phyloP scores from a whole-genome alignment of 2,888 invertebrate species.

The Drosophila antonietae region DNA sequence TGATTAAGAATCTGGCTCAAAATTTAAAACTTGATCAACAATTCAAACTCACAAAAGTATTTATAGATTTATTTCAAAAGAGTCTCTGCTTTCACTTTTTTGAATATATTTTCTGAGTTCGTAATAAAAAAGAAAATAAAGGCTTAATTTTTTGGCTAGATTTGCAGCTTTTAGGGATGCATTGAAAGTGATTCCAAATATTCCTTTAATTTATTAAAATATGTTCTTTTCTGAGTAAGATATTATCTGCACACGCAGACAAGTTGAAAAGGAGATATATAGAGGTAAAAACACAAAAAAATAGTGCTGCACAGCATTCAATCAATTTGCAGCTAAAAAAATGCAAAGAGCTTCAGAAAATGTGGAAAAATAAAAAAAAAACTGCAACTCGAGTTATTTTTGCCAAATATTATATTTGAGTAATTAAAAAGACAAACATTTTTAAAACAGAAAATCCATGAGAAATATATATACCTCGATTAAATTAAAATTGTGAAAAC shows the following conservation, averaged over 20 bases:
- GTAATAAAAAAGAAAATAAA: no score
- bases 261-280: not conserved
- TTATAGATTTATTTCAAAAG: not conserved
- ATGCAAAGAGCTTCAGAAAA: not conserved
- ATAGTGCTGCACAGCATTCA: not conserved
- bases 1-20: no score
- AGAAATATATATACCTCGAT: not conserved
- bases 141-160: no score
- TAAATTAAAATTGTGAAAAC: not conserved
- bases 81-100: no score
- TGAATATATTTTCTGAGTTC: no score
- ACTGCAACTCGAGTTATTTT: not conserved
- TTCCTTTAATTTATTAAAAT: no score
- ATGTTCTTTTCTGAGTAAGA: no score
- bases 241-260: not conserved
- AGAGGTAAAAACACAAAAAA: no score
- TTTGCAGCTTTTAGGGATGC: no score
- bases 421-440: not conserved
- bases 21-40: not conserved
- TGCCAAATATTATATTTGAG: not conserved
- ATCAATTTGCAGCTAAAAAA: not conserved
- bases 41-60: no score
- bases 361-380: not conserved
- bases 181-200: no score
- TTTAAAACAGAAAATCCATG: not conserved